Base-by-base conservation (phyloP, 2,113 vertebrate genomes). In the Uria aalge region DNA sequence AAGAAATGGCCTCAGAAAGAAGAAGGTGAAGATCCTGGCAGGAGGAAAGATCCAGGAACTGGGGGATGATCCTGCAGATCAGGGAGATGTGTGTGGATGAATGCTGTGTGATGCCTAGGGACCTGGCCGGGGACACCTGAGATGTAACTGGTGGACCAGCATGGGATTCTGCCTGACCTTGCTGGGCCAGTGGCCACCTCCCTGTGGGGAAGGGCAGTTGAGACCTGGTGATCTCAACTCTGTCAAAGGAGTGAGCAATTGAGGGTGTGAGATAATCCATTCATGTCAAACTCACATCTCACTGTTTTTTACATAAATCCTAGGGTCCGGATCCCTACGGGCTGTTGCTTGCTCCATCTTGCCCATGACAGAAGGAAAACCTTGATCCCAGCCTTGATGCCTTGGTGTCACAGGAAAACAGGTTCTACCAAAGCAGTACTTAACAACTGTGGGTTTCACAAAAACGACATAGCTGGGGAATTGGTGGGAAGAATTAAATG, bases 301-400 rank as follows among this genome's bases (percentile, higher is more conserved):
- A 45, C 43, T 45, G 43, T 45, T 45, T 45, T 45, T 45, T 45
- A 45, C 43, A 8, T 45, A 45, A 45, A 45, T 45, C 13, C 26
- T n/a, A 21, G 3, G 2, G 8, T 36, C 12, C 6, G 5, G 15
- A 72, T 60, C 41, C 34, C 26, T 67, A 9, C 0, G 0, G 12
- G 13, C 1, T 59, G 12, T 67, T 5, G 10, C 21, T 86, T 8
- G 32, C 40, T 79, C 24, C 2, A 11, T 12, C 18, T 75, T 1
- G 1, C 15, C 15, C 14, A 8, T 29, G 15, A 21, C 32, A 63
- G 17, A 11, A 84, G 3, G 43, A 12, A 73, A 4, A 52, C 22
- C 3, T 1, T 26, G 63, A 38, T 55, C 9, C 27, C 34, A 23
- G 1, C 30, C 50, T 11, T 23, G 15, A 72, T 32, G 64, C 10